Percentiles rank a stretch among this genome's conserved stretches.
These are phyloP conservation scores for Metopia argyrocephala DNA, from an alignment of 2,888 invertebrate genomes.

Conservation along the genomic window DNA sequence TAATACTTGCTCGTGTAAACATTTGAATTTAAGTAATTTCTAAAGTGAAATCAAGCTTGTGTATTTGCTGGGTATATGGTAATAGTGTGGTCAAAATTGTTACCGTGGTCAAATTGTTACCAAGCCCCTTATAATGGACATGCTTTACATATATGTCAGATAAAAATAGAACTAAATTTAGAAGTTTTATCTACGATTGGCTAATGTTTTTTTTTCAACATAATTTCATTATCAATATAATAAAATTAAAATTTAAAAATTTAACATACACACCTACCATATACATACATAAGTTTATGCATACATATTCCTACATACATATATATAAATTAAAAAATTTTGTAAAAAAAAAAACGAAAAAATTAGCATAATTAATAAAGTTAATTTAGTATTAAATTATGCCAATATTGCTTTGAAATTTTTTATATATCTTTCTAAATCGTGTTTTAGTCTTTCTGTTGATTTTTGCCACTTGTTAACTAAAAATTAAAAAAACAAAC, in stretches of 20 bases:
- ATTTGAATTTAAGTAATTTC: neutral
- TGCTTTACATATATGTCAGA: neutral
- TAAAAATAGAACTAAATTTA: neutral
- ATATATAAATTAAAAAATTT: too few relatives aligned
- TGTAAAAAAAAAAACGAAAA: too few relatives aligned
- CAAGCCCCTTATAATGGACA: neutral
- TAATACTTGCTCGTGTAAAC: neutral
- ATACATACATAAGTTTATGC: too few relatives aligned
- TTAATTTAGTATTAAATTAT: neutral
- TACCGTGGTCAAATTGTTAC: neutral
- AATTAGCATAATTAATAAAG: slow-evolving; percentile 19
- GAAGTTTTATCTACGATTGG: neutral
- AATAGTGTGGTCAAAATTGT: neutral
- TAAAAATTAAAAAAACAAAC: neutral
- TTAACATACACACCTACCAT: too few relatives aligned
- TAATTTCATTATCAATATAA: neutral
- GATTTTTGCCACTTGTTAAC: neutral
- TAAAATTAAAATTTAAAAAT: too few relatives aligned
- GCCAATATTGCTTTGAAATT: neutral
- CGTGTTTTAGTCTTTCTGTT: neutral
- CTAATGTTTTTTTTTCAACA: neutral
- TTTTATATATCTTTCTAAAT: neutral
- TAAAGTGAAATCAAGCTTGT: neutral
- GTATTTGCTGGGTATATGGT: neutral
- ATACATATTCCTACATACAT: too few relatives aligned